Base-by-base conservation (phyloP, 2,797 vertebrate genomes). In the Acanthurus leucopareius region DNA sequence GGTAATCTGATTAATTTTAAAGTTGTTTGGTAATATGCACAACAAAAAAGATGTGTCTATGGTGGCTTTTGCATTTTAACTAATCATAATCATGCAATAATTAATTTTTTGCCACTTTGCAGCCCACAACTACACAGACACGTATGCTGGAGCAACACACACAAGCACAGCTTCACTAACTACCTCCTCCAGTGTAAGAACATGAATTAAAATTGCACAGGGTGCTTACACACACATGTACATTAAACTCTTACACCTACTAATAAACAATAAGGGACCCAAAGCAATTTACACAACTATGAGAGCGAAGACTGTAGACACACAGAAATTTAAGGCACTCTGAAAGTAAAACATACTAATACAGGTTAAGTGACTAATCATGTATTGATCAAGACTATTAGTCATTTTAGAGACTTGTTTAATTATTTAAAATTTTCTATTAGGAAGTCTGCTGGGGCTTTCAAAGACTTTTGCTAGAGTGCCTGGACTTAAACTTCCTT, bases 381-480 rank as follows among this genome's bases (percentile, higher is more conserved):
- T 69, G 53, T n/a, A 22, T 35, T 28, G 20, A 72, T 91, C 88
- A 90, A 91, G 89, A 90, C 89, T 89, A 15, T 89, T 25, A 48
- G 88, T 89, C 86, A 86, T 84, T 80, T 88, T 85, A 78, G 79
- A 88, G 85, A 83, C 81, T 89, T 2, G 4, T 44, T 75, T 45
- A 19, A 68, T 74, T 45, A 49, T 65, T 86, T 85, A 91, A 90
- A 88, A 89, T 82, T 88, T 86, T 71, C 45, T 71, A 66, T 7
- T 2, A 42, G 22, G 52, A 56, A 58, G 52, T 79, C 40, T 53
- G 13, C 44, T 59, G 17, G 72, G 57, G 45, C 54, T 65, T 64
- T 72, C 68, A 81, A 76, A 84, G 80, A 87, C 79, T 77, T 81
- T 66, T 42, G 20, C 42, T 1, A 6, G 10, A 25, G 47, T 22